Percentiles rank a stretch among this genome's conserved stretches.
Evolutionary conservation across 2,797 vertebrate genomes (phyloP).

Genomic region (Characodon lateralis): DNA sequence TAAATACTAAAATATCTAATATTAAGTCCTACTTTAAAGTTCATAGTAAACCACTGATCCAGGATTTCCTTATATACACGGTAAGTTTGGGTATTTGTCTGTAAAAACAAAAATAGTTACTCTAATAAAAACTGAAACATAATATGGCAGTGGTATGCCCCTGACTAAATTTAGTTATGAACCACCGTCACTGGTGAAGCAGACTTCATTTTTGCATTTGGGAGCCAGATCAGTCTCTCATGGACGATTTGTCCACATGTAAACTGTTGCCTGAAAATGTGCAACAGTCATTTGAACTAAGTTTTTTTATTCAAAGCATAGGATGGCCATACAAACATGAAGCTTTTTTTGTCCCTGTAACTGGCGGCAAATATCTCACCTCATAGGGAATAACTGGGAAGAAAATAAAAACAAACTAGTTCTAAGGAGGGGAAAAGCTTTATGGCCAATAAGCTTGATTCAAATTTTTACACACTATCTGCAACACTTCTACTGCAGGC

Average conservation of each 20-base stretch:
- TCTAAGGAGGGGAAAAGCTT: too few relatives aligned
- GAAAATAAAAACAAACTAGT: too few relatives aligned
- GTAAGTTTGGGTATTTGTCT: conserved; percentile 61
- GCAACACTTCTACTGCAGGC: too few relatives aligned
- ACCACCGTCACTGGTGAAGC: conserved; percentile 27
- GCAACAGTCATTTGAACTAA: too few relatives aligned
- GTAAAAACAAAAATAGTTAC: conserved; percentile 69
- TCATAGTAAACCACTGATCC: conserved; percentile 13
- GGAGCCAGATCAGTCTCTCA: not conserved
- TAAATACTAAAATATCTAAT: not conserved
- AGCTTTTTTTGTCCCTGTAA: too few relatives aligned
- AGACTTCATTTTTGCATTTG: not conserved
- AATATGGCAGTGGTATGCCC: conserved; percentile 51
- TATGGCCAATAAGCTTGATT: too few relatives aligned
- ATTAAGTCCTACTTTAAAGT: not conserved
- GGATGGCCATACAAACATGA: too few relatives aligned
- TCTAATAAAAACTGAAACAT: conserved; percentile 58
- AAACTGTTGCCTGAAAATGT: not conserved
- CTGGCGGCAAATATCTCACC: too few relatives aligned
- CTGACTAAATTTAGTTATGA: conserved; percentile 58
- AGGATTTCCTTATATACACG: conserved; percentile 29
- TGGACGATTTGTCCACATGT: not conserved
- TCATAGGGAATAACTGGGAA: too few relatives aligned
- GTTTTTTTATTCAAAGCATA: too few relatives aligned
- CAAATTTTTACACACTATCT: too few relatives aligned